A percentile compares a stretch with the other conserved stretches of the same genome.
Evolutionary conservation across 2,797 vertebrate genomes (phyloP).

Genomic region (Syndactyla subalaris): DNA sequence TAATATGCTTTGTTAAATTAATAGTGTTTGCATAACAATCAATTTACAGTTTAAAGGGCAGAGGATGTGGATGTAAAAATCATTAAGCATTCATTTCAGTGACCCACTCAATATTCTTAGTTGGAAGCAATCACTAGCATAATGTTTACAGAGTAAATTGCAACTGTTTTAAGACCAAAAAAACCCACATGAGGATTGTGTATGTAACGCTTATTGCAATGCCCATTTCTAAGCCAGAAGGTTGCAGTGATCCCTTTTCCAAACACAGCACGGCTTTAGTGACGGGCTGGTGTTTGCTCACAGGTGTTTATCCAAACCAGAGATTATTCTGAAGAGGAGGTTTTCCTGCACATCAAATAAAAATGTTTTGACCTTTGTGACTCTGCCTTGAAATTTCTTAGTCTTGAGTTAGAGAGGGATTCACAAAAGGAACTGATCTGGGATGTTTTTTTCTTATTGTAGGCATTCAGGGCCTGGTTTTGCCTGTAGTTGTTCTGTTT

Average conservation of each 20-base stretch:
- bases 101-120: neutral
- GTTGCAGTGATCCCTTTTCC: neutral
- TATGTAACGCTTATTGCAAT: neutral
- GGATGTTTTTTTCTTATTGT: neutral
- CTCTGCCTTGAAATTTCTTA: neutral
- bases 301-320: neutral
- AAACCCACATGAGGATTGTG: neutral
- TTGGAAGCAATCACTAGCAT: neutral
- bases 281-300: neutral
- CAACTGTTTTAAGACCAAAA: neutral
- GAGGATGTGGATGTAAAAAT: conserved; percentile 38
- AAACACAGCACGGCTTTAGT: neutral
- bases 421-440: rapidly evolving
- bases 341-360: neutral
- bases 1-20: conserved; percentile 54
- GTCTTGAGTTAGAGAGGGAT: neutral
- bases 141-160: neutral
- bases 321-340: neutral
- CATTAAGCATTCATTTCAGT: conserved; percentile 2
- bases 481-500: conserved; percentile 3
- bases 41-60: conserved; percentile 43
- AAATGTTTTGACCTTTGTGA: neutral
- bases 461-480: neutral
- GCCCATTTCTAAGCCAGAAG: neutral
- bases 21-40: conserved; percentile 47